phyloP scores from a whole-genome alignment of 2,888 invertebrate species.

The Bembecia ichneumoniformis region DNA sequence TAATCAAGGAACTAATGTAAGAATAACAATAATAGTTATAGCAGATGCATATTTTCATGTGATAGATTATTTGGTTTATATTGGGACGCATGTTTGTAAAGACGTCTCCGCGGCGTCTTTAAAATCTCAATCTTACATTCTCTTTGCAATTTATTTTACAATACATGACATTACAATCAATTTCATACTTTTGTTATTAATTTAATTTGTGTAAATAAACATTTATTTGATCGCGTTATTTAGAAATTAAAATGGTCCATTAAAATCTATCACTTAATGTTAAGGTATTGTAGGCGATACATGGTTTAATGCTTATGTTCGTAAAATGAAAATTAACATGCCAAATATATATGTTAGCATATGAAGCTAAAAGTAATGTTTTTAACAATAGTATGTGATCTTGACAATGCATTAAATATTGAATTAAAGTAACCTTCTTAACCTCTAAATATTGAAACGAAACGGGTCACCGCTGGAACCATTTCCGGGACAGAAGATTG shows the following conservation, averaged over 20 bases:
- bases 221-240: constrained; percentile 48
- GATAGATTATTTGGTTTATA: constrained; percentile 15
- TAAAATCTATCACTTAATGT: constrained; percentile 54
- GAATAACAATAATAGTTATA: constrained; percentile 46
- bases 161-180: no score
- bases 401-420: background rate
- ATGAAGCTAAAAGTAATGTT: constrained; percentile 47
- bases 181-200: constrained; percentile 13
- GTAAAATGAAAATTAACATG: constrained; percentile 34
- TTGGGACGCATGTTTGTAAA: background rate
- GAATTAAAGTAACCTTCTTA: background rate
- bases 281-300: constrained; percentile 47
- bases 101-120: no score
- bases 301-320: constrained; percentile 37
- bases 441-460: background rate
- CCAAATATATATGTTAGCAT: constrained; percentile 45
- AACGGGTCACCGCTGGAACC: background rate
- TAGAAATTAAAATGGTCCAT: constrained; percentile 66
- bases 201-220: constrained; percentile 40
- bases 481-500: background rate
- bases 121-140: no score
- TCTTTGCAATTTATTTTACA: no score
- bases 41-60: constrained; percentile 27
- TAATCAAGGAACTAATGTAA: constrained; percentile 63
- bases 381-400: constrained; percentile 31